Evolutionary conservation across 2,888 invertebrate species (phyloP), one percentile per base, ranked within the genome.

Genomic region (Agrotis exclamationis): DNA sequence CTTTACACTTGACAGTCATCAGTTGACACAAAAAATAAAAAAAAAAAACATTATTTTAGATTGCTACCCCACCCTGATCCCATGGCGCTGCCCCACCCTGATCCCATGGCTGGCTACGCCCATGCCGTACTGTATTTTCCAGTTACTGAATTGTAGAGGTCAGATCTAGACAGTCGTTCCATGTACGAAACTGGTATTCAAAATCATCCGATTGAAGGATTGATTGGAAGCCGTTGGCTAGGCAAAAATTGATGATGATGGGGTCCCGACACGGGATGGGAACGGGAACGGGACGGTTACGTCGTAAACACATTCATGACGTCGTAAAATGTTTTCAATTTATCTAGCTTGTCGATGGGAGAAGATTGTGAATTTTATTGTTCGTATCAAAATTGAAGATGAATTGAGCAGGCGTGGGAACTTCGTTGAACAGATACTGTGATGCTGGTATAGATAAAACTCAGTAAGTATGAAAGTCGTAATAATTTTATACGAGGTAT

Each of bases 311-410:
- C 11, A 1, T 77, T 72, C 72, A 77, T 56, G 2, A 44, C 53
- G 47, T 58, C 50, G 24, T 76, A 77, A 76, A 77, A 63, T 58
- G 54, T 59, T 59, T 77, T 56, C 72, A 66, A 72, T 72, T 59
- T 77, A 77, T 47, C 48, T 54, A 63, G 14, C 76, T 70, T 24
- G 48, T 57, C 18, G 47, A 44, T 50, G 39, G 13, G 33, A 62
- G 20, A 63, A 51, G 58, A 76, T 67, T 66, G 66, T 44, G 51
- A 24, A 28, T 72, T 76, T 66, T 76, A 77, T 63, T 56, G 76
- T 72, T 77, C 18, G 54, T 20, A 60, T 56, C 50, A 51, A 72
- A 59, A 63, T 28, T 59, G 39, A 67, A 63, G 50, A 54, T 33
- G 24, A 39, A 76, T 59, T 54, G 53, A 51, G n/a, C 13, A 39